A percentile compares a stretch with the other conserved stretches of the same genome.
Conservation (phyloP, 2,113 vertebrate genomes). For the Leuciscus idus region DNA sequence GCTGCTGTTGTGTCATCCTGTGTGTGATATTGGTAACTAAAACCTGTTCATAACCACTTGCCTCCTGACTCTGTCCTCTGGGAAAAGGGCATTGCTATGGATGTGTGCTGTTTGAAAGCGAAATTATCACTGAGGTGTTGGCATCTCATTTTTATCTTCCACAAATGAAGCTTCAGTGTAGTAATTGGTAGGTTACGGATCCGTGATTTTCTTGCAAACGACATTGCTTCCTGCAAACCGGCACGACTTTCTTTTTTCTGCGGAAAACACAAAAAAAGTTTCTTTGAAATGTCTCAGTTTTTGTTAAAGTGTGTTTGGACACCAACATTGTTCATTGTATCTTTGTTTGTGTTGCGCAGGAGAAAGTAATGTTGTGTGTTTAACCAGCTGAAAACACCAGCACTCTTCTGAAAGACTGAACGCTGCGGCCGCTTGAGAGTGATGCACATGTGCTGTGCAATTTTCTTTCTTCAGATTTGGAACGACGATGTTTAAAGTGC, state of each 20-base stretch:
- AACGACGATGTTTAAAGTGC: too few relatives aligned
- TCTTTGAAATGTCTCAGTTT: too few relatives aligned
- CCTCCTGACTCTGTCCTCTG: constrained; percentile 20
- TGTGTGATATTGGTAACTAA: constrained; percentile 38
- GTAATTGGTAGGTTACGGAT: constrained; percentile 54
- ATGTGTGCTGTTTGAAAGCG: constrained; percentile 41
- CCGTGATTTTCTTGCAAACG: background rate
- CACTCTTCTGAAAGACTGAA: too few relatives aligned
- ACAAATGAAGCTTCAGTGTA: constrained; percentile 37
- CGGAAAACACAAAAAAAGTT: background rate
- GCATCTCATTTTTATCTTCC: constrained; percentile 37
- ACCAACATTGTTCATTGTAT: too few relatives aligned
- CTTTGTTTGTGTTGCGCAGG: too few relatives aligned
- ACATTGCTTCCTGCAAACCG: background rate
- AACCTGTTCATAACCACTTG: constrained; percentile 13
- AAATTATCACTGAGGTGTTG: constrained; percentile 50
- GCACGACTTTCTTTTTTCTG: background rate
- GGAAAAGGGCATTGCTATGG: constrained; percentile 49
- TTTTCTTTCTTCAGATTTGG: too few relatives aligned
- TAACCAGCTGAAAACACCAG: too few relatives aligned
- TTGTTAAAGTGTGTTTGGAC: too few relatives aligned
- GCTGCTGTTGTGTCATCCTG: background rate
- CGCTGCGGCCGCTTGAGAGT: too few relatives aligned
- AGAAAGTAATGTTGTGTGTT: too few relatives aligned
- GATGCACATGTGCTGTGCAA: too few relatives aligned